These are phyloP conservation scores for Corythoichthys intestinalis DNA, from an alignment of 2,113 vertebrate genomes.

Conservation along the genomic window DNA sequence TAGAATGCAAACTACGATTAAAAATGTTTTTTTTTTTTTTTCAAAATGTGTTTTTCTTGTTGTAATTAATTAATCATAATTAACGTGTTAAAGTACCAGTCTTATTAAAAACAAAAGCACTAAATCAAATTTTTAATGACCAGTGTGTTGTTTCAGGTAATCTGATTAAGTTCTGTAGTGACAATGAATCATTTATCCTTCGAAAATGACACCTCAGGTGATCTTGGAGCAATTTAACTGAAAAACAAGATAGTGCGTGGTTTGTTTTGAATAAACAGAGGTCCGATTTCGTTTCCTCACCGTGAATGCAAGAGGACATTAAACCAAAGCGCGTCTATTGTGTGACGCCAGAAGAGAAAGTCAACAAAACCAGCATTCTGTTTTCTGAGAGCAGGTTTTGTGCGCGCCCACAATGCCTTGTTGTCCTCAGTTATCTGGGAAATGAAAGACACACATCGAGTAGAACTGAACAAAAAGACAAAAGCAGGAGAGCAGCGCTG, in stretches of 20 bases:
- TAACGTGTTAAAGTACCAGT: too few relatives aligned
- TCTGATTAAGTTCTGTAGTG: background rate
- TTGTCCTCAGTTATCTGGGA: conserved; percentile 80
- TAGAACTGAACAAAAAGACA: conserved; percentile 81
- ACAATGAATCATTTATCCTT: background rate
- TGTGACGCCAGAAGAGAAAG: conserved; percentile 75
- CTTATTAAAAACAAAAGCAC: background rate
- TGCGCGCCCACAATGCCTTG: conserved; percentile 80
- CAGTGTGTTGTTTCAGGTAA: background rate
- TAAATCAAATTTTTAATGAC: background rate
- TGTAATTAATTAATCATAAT: too few relatives aligned
- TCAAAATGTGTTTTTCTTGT: too few relatives aligned
- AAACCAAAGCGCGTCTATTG: conserved; percentile 65
- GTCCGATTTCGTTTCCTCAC: conserved; percentile 49
- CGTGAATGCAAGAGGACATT: conserved; percentile 55
- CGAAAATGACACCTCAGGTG: background rate
- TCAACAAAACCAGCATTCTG: conserved; percentile 85
- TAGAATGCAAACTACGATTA: too few relatives aligned
- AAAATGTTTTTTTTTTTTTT: too few relatives aligned
- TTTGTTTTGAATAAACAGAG: conserved; percentile 26
- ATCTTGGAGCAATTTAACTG: conserved; percentile 17
- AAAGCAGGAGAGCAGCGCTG: conserved; percentile 68
- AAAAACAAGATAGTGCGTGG: conserved; percentile 12
- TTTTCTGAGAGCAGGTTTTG: conserved; percentile 83
- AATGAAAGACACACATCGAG: conserved; percentile 81